Conservation (phyloP, 2,113 vertebrate genomes). For the Greenwoodochromis staneri region DNA sequence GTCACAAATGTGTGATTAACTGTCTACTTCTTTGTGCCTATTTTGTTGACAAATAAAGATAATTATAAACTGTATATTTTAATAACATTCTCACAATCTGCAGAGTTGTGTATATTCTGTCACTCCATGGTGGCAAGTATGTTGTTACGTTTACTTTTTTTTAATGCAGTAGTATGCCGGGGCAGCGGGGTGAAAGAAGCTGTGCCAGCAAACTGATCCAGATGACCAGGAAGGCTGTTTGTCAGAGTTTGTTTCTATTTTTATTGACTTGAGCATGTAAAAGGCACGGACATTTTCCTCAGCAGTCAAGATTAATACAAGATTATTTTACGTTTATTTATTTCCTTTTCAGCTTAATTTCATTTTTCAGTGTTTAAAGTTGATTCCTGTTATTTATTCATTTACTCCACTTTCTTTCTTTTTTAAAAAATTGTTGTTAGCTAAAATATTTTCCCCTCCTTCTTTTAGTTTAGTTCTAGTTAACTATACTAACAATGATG, state of each 20-base stretch:
- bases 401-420: not conserved
- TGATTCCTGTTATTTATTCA: not conserved
- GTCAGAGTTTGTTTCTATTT: not conserved
- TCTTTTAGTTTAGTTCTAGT: not conserved
- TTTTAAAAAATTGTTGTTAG: rapidly evolving
- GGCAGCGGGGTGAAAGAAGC: not conserved
- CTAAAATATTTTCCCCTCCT: not conserved
- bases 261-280: not conserved
- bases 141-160: not conserved
- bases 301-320: not conserved
- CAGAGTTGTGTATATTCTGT: not conserved
- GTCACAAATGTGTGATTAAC: not conserved
- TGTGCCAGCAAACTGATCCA: not conserved
- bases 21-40: not conserved
- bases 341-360: rapidly evolving
- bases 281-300: not conserved
- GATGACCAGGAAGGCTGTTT: not conserved
- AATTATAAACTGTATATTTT: not conserved
- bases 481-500: not conserved
- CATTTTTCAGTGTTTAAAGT: not conserved
- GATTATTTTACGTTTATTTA: not conserved
- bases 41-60: not conserved
- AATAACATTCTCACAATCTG: not conserved
- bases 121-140: not conserved
- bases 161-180: not conserved